Evolutionary conservation across 2,113 vertebrate genomes (phyloP), one percentile per base, ranked within the genome.

Genomic region (Carassius carassius): DNA sequence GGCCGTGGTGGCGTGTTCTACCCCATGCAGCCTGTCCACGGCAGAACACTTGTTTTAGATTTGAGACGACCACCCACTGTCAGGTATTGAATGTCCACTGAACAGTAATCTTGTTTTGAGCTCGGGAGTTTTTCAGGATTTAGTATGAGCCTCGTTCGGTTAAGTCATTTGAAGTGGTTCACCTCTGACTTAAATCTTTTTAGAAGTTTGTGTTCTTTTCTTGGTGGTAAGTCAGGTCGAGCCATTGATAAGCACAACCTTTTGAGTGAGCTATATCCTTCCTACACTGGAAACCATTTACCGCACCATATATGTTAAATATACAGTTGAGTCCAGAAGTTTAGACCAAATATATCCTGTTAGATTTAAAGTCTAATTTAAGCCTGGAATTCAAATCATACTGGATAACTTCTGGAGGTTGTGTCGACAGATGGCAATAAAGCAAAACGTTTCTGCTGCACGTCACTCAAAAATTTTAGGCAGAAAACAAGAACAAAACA

Each of bases 31-130:
- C 60, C 72, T 77, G 9, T 23, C 60, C 16, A 81, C 37, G 10
- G 56, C 63, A 62, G 54, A 75, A 88, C 90, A 90, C 89, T 91
- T 89, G 87, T 83, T 89, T 87, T 83, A 83, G 91, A 87, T 84
- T 21, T 88, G 85, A 84, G 90, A 69, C 86, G 94, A 90, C 94
- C 94, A 93, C 92, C 94, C 93, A 93, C 89, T 25, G 79, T 80
- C 87, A 86, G 54, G 76, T 62, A 74, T 91, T 82, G 83, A 89
- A 86, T 91, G 89, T 90, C 82, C 79, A 81, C 86, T 74, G 51
- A 65, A 63, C 69, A 32, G 56, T 86, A 89, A 85, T 82, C 65
- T 78, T 84, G 58, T 85, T 84, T 89, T 85, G 12, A 8, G 67
- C 84, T 72, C 6, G 4, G 32, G 56, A 65, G 74, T 89, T 47